phyloP scores from a whole-genome alignment of 37 sponge, comb jelly and placozoan species.

The Theonella swinhoei region DNA sequence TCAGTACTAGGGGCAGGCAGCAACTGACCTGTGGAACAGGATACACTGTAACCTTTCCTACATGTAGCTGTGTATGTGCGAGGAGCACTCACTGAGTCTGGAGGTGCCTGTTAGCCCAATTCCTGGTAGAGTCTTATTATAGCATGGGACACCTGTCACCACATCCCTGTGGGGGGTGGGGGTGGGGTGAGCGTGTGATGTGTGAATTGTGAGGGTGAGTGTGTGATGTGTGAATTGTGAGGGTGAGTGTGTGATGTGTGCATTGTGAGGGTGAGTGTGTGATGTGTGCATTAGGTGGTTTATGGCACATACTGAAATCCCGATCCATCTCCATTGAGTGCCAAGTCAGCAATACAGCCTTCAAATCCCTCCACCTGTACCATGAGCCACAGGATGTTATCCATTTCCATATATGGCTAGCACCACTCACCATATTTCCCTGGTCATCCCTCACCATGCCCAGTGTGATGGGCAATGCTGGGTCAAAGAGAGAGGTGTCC shows the following conservation, averaged over 20 bases:
- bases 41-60: neutral
- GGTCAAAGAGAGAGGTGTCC: slow-evolving; percentile 2
- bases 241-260: too few relatives aligned
- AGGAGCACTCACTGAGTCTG: slow-evolving; percentile 5
- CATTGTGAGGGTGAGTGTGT: neutral
- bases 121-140: slow-evolving; percentile 29
- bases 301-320: slow-evolving; percentile 59
- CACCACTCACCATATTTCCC: slow-evolving; percentile 4
- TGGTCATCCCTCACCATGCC: neutral
- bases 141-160: slow-evolving; percentile 30
- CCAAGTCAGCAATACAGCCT: slow-evolving; percentile 34
- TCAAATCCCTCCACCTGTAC: slow-evolving; percentile 43
- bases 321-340: slow-evolving; percentile 9
- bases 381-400: too few relatives aligned
- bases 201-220: too few relatives aligned
- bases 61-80: neutral
- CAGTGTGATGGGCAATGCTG: slow-evolving; percentile 26
- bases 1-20: too few relatives aligned
- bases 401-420: too few relatives aligned
- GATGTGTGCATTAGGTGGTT: too few relatives aligned
- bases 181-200: too few relatives aligned
- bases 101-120: slow-evolving; percentile 36
- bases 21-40: neutral
- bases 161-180: slow-evolving; percentile 6
- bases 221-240: too few relatives aligned